Percentiles rank a stretch among this genome's conserved stretches.
These are phyloP conservation scores for Scophthalmus maximus DNA, from an alignment of 2,113 vertebrate species.

Conservation along the genomic window DNA sequence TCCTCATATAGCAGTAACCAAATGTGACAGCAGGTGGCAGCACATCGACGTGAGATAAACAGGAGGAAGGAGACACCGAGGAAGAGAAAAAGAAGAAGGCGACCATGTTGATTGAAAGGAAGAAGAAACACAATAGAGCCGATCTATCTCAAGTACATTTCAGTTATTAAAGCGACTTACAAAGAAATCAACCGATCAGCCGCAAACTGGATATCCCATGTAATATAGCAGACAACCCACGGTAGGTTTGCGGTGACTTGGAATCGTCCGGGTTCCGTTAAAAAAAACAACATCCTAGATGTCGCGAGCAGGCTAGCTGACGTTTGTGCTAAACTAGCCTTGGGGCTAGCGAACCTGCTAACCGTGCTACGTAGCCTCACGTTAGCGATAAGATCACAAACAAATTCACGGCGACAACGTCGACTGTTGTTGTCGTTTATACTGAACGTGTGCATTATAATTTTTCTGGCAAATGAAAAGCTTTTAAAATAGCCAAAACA, in stretches of 20 bases:
- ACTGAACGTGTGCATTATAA: accelerated
- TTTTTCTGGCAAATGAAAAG: accelerated
- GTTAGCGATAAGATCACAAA: background rate
- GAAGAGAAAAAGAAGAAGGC: constrained; percentile 75
- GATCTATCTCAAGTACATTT: constrained; percentile 70
- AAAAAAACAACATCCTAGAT: constrained; percentile 54
- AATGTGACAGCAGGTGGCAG: constrained; percentile 39
- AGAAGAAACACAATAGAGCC: constrained; percentile 82
- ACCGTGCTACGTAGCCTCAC: background rate
- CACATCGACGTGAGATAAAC: constrained; percentile 42
- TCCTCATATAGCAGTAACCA: background rate
- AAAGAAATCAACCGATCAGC: constrained; percentile 19
- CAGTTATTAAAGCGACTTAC: constrained; percentile 29
- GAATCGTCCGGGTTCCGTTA: background rate
- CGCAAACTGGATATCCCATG: constrained; percentile 19
- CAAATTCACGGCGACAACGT: accelerated
- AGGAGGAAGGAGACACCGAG: constrained; percentile 34
- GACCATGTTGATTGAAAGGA: constrained; percentile 83
- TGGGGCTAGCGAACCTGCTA: constrained; percentile 20
- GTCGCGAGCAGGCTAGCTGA: constrained; percentile 53
- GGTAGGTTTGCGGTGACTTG: constrained; percentile 47
- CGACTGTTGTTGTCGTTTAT: accelerated
- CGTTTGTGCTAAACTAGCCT: constrained; percentile 54
- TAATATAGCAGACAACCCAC: constrained; percentile 31
- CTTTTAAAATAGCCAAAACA: background rate